Percentiles rank a stretch among this genome's conserved stretches.
phyloP scores from a whole-genome alignment of 1,140 invertebrate genomes.

The Paraescarpia echinospica region DNA sequence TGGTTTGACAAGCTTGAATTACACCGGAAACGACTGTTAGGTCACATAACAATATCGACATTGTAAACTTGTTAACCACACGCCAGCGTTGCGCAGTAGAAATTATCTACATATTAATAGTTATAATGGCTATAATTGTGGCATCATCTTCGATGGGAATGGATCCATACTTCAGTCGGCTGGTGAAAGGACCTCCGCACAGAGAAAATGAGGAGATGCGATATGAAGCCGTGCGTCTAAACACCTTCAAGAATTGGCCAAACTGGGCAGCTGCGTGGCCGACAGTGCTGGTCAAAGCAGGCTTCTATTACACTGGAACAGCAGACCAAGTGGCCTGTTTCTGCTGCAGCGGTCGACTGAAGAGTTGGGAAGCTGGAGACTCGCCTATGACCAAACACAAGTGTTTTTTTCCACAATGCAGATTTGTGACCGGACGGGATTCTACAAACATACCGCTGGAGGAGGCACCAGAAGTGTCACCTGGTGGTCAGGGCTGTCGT shows the following conservation, averaged over 20 bases:
- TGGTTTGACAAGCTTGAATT: neutral
- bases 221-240: neutral
- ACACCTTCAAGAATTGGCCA: slow-evolving; percentile 21
- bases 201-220: neutral
- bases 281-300: slow-evolving; percentile 7
- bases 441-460: neutral
- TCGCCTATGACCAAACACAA: slow-evolving; percentile 87
- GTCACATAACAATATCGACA: neutral
- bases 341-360: slow-evolving; percentile 44
- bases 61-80: neutral
- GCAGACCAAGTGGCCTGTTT: slow-evolving; percentile 70
- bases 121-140: neutral
- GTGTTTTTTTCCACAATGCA: slow-evolving; percentile 77
- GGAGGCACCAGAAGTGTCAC: neutral
- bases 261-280: neutral
- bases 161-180: neutral
- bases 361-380: slow-evolving; percentile 80
- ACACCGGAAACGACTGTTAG: neutral
- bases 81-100: neutral
- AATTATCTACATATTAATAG: neutral
- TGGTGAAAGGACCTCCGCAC: neutral
- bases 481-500: no score
- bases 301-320: slow-evolving; percentile 60
- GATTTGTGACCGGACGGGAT: slow-evolving; percentile 24
- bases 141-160: neutral